phyloP scores from a whole-genome alignment of 2,888 invertebrate genomes.

The Sinodicranocentrus sp. region DNA sequence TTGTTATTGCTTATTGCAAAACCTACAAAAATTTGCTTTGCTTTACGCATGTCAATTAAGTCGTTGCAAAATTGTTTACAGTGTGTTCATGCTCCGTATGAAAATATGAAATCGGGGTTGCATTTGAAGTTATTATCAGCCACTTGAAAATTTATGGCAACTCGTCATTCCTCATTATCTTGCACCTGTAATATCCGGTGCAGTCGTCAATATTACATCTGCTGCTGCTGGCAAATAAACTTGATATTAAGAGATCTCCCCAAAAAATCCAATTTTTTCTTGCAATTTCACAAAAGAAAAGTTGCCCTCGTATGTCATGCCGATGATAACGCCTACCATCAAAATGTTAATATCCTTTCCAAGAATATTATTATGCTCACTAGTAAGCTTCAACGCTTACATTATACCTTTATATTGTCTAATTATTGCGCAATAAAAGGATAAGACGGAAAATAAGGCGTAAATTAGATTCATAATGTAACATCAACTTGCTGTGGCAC shows the following conservation, averaged over 20 bases:
- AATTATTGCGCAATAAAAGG: not conserved
- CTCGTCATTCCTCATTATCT: not conserved
- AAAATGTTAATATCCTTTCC: no score
- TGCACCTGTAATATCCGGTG: slow-evolving; percentile 20
- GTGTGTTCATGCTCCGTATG: no score
- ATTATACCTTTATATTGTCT: no score
- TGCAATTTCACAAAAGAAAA: not conserved
- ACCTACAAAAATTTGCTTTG: not conserved
- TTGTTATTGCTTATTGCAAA: not conserved
- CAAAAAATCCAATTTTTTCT: not conserved
- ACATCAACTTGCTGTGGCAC: not conserved
- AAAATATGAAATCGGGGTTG: no score
- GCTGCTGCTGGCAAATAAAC: no score
- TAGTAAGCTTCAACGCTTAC: no score
- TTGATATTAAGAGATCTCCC: no score
- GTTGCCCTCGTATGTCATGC: no score
- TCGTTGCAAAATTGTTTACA: not conserved
- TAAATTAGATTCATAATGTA: slow-evolving; percentile 1
- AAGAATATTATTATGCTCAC: no score
- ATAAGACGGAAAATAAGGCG: not conserved
- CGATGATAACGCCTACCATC: no score
- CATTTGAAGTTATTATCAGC: not conserved
- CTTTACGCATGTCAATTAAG: not conserved
- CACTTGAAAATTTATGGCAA: not conserved
- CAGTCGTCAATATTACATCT: no score